These are phyloP conservation scores for Zoroaster sp. DNA, from an alignment of 53 echinoderm and acorn worm species.

Conservation along the genomic window DNA sequence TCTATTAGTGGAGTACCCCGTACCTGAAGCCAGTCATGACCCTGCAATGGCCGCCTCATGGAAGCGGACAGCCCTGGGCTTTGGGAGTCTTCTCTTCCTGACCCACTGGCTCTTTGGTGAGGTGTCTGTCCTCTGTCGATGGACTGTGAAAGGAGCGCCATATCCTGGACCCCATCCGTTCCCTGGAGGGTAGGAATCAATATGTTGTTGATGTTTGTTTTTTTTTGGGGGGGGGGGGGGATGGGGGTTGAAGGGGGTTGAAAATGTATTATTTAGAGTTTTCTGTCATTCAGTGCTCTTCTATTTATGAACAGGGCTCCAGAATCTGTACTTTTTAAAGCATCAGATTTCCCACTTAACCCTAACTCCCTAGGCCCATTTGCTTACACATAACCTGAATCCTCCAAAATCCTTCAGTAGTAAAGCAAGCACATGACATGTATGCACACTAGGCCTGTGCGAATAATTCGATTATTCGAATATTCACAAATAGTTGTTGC, in stretches of 20 bases:
- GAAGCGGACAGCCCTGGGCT: constrained; percentile 73
- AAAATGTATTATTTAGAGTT: neutral
- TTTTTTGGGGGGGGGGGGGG: neutral
- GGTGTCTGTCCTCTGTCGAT: constrained; percentile 77
- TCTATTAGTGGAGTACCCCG: constrained; percentile 70
- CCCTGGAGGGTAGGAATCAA: constrained; percentile 73
- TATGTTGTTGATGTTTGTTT: neutral
- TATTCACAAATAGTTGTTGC: too few species aligned
- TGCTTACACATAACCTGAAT: too few species aligned
- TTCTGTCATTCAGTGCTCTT: too few species aligned
- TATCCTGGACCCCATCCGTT: constrained; percentile 84
- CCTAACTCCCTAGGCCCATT: too few species aligned
- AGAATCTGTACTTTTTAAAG: too few species aligned
- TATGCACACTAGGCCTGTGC: too few species aligned
- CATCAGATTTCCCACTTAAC: too few species aligned
- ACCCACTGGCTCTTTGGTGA: constrained; percentile 93
- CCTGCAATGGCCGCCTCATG: constrained; percentile 49
- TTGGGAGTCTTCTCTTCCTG: constrained; percentile 88
- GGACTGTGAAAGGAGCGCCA: constrained; percentile 76
- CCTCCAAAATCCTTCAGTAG: too few species aligned
- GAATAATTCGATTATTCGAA: too few species aligned
- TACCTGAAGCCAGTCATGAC: constrained; percentile 72
- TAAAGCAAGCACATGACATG: too few species aligned
- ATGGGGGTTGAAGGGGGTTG: neutral
- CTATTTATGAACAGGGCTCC: too few species aligned